Percentiles rank a stretch among this genome's conserved stretches.
Conservation (phyloP, 2,888 invertebrate species). For the Drosophila longiperda region DNA sequence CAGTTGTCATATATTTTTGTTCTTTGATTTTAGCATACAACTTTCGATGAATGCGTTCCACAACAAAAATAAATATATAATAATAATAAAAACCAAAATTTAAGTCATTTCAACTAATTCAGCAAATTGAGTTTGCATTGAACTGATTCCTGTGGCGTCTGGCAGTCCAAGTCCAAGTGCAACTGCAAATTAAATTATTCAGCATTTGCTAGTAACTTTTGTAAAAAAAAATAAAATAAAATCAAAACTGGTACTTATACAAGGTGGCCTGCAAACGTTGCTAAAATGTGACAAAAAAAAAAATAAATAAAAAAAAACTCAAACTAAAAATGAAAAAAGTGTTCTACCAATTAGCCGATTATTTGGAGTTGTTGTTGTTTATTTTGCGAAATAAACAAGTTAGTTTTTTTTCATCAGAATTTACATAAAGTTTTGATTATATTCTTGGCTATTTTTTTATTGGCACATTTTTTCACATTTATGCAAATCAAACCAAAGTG, state of each 20-base stretch:
- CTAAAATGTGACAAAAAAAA: conserved; percentile 68
- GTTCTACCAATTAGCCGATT: conserved; percentile 66
- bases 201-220: conserved; percentile 32
- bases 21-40: conserved; percentile 41
- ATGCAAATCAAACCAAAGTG: conserved; percentile 65
- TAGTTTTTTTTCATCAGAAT: conserved; percentile 66
- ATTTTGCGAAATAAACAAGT: conserved; percentile 73
- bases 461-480: conserved; percentile 73
- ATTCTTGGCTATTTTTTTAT: conserved; percentile 68
- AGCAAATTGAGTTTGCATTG: conserved; percentile 45
- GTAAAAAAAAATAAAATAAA: not conserved
- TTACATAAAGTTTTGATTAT: conserved; percentile 67
- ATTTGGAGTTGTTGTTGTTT: conserved; percentile 55
- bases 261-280: conserved; percentile 61
- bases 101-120: conserved; percentile 38
- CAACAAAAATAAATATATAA: conserved; percentile 5
- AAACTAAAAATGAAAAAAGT: conserved; percentile 47
- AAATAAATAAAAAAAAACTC: conserved; percentile 10
- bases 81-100: conserved; percentile 10
- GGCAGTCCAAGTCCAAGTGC: conserved; percentile 64
- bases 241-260: conserved; percentile 37
- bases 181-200: conserved; percentile 53
- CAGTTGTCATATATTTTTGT: conserved; percentile 11
- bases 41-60: conserved; percentile 38
- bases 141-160: conserved; percentile 63